Evolutionary conservation across 2,797 vertebrate species (phyloP).

Genomic region (Vipera ursinii): DNA sequence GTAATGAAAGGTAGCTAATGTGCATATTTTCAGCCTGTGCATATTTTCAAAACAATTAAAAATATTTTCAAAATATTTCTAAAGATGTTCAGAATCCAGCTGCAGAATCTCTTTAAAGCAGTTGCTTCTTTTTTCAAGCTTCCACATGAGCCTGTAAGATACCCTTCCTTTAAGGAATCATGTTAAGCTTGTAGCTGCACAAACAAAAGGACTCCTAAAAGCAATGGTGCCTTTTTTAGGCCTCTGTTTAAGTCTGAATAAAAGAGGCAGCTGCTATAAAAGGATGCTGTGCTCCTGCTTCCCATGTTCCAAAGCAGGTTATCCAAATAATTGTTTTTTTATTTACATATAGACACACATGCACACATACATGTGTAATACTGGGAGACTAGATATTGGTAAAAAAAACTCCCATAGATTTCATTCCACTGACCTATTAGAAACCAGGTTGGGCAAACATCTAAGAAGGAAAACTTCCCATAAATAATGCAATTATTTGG

Average conservation of each 20-base stretch:
- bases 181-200: neutral
- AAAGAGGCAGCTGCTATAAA: neutral
- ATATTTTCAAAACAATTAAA: neutral
- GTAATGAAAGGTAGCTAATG: neutral
- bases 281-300: neutral
- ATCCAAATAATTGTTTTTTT: neutral
- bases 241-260: neutral
- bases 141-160: neutral
- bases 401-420: neutral
- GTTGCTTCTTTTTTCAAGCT: neutral
- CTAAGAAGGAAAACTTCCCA: neutral
- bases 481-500: neutral
- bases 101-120: neutral
- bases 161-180: neutral
- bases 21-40: neutral
- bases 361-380: neutral
- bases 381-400: neutral
- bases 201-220: neutral
- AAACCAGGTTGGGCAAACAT: neutral
- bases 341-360: neutral
- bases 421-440: neutral
- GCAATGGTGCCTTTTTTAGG: neutral
- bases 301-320: neutral
- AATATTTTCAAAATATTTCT: neutral
- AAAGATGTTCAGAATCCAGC: neutral